Evolutionary conservation across 1,140 invertebrate genomes (phyloP).

Genomic region (Drosophila virilis): DNA sequence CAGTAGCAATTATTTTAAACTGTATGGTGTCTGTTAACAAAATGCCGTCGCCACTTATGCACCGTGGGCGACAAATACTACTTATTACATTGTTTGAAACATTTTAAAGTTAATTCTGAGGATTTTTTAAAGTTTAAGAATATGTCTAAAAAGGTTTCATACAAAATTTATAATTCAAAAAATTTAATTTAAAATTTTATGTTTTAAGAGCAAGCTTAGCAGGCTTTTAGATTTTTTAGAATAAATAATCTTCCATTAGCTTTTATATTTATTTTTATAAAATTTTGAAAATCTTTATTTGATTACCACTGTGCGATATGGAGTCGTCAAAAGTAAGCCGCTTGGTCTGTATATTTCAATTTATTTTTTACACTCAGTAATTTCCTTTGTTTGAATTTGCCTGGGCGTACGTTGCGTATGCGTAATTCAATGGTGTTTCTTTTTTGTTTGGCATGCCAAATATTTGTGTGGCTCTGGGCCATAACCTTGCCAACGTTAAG

Average conservation of each 20-base stretch:
- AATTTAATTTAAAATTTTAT: too few relatives aligned
- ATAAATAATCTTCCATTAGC: too few relatives aligned
- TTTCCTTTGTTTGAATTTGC: constrained; percentile 57
- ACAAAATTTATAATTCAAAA: too few relatives aligned
- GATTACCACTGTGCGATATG: constrained; percentile 41
- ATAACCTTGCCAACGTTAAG: constrained; percentile 61
- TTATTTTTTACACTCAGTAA: constrained; percentile 77
- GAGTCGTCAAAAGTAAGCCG: constrained; percentile 27
- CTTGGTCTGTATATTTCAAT: constrained; percentile 48
- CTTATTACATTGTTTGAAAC: background rate
- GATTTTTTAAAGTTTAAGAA: too few relatives aligned
- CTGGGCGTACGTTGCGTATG: constrained; percentile 64
- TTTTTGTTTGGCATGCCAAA: constrained; percentile 61
- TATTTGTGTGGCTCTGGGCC: constrained; percentile 68
- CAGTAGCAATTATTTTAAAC: constrained; percentile 78
- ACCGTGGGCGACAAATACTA: constrained; percentile 21
- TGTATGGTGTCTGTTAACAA: constrained; percentile 52
- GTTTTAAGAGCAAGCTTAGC: too few relatives aligned
- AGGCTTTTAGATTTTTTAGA: too few relatives aligned
- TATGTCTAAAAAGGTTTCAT: too few relatives aligned
- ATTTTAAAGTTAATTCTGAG: too few relatives aligned
- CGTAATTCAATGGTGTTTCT: constrained; percentile 61
- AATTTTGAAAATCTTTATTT: background rate
- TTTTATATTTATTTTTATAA: background rate
- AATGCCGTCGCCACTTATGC: constrained; percentile 25